Percentiles rank a stretch among this genome's conserved stretches.
Evolutionary conservation across 2,888 invertebrate species (phyloP).

Genomic region (Apoda limacodes): DNA sequence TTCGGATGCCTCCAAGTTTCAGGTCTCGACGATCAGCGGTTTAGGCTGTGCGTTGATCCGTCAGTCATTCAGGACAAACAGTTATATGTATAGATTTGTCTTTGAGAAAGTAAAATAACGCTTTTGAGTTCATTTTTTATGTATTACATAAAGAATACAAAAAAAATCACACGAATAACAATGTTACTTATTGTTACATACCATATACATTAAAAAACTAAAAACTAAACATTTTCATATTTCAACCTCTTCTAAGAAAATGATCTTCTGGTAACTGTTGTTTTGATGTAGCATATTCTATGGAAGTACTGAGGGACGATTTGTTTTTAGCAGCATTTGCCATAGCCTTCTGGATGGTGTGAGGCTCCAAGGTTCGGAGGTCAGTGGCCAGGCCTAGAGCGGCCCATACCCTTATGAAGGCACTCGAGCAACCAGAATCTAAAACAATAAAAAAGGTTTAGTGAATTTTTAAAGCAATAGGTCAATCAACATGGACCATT

Average conservation of each 20-base stretch:
- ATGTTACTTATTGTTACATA: constrained; percentile 9
- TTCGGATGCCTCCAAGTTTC: too few relatives aligned
- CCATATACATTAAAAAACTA: constrained; percentile 1
- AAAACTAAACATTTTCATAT: too few relatives aligned
- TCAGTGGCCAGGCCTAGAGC: constrained; percentile 75
- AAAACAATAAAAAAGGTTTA: constrained; percentile 10
- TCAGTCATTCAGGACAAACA: too few relatives aligned
- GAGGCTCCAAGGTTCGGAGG: constrained; percentile 73
- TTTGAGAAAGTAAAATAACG: too few relatives aligned
- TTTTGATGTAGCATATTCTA: constrained; percentile 56
- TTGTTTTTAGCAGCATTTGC: constrained; percentile 68
- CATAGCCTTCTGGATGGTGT: constrained; percentile 73
- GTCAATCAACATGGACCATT: too few relatives aligned
- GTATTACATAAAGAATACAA: too few relatives aligned
- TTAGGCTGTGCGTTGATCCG: too few relatives aligned
- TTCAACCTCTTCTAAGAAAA: constrained; percentile 48
- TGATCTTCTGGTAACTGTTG: constrained; percentile 56
- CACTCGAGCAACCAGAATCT: constrained; percentile 73
- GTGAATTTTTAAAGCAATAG: too few relatives aligned
- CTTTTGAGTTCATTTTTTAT: too few relatives aligned
- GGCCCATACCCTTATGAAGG: constrained; percentile 77
- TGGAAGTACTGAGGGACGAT: constrained; percentile 65
- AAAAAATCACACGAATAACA: constrained; percentile 24
- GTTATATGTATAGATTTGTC: too few relatives aligned
- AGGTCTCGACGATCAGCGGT: too few relatives aligned